A percentile compares a stretch with the other conserved stretches of the same genome.
phyloP scores from a whole-genome alignment of 2,113 vertebrate species.

The Calonectris borealis region DNA sequence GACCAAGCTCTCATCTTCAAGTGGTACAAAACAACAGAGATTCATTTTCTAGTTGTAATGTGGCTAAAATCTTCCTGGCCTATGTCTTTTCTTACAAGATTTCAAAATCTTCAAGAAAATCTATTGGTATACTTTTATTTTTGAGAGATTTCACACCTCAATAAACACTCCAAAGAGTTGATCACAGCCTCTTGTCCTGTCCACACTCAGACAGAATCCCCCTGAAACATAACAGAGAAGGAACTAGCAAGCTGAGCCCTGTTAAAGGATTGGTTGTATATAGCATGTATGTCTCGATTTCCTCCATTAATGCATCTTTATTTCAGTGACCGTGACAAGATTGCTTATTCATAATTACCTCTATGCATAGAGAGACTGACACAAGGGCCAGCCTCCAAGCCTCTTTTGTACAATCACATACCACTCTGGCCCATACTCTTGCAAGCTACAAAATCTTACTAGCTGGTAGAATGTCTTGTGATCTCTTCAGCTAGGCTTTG shows the following conservation, averaged over 20 bases:
- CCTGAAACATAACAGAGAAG: background rate
- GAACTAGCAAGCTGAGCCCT: background rate
- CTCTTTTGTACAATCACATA: background rate
- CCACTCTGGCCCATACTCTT: background rate
- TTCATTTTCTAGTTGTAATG: background rate
- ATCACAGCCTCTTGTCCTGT: background rate
- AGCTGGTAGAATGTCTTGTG: background rate
- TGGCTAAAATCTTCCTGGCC: background rate
- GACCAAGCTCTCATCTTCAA: background rate
- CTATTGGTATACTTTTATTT: background rate
- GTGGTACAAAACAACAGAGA: background rate
- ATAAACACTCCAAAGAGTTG: background rate
- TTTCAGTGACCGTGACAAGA: background rate
- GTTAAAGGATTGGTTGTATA: background rate
- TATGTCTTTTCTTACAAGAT: background rate
- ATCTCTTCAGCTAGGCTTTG: background rate
- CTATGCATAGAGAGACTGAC: background rate
- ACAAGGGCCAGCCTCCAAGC: background rate
- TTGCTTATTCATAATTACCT: background rate
- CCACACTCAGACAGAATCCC: background rate
- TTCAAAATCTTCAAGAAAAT: background rate
- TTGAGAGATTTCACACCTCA: background rate
- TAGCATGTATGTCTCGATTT: accelerated
- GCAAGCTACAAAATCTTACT: background rate
- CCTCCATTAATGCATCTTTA: background rate